Conservation (phyloP, 2,113 vertebrate genomes). For the Prolemur simus region DNA sequence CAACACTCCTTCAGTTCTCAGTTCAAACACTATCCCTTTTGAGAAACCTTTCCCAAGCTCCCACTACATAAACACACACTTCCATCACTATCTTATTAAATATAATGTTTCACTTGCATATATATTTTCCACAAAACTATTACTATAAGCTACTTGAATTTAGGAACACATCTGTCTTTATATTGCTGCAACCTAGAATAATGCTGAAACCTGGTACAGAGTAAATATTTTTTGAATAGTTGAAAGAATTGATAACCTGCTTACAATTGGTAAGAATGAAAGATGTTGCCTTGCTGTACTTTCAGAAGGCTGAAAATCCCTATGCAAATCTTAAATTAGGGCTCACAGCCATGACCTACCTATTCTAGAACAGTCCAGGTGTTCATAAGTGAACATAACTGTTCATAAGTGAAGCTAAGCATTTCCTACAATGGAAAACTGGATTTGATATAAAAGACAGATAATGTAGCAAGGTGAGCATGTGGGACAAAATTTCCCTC, state of each 20-base stretch:
- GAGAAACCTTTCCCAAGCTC: neutral
- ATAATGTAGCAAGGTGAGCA: neutral
- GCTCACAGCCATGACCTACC: neutral
- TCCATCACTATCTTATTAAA: neutral
- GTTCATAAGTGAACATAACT: neutral
- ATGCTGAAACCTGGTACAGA: neutral
- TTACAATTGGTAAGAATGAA: neutral
- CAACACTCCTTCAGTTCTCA: neutral
- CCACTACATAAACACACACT: neutral
- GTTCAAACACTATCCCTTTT: neutral
- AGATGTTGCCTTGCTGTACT: neutral
- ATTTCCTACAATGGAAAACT: neutral
- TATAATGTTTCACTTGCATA: neutral
- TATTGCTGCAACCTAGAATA: neutral
- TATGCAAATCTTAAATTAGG: neutral
- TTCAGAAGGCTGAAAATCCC: neutral
- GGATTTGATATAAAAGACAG: neutral
- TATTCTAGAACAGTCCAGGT: neutral
- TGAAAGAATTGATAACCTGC: neutral
- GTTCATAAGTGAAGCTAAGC: neutral
- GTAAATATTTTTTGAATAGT: neutral
- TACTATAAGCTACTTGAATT: neutral
- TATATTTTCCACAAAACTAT: neutral
- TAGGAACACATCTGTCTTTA: neutral
- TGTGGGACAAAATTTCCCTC: neutral